Conservation (phyloP, 1,140 invertebrate species). For the Temnothorax nylanderi region DNA sequence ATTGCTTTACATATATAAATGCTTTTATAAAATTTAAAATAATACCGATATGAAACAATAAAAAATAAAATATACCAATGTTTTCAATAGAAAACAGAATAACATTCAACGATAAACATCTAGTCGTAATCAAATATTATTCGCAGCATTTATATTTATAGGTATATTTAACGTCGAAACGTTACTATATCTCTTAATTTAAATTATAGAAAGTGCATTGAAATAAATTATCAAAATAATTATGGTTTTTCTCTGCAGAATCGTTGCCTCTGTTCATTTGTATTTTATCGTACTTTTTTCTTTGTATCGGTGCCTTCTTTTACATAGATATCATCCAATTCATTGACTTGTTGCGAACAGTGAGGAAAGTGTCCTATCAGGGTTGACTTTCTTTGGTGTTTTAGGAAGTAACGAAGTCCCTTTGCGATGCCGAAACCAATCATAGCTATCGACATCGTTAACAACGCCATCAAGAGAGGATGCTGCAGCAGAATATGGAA, state of each 20-base stretch:
- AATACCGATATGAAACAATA: background rate
- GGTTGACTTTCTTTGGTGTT: slow-evolving; percentile 84
- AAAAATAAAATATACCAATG: background rate
- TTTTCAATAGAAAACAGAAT: background rate
- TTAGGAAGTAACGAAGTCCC: slow-evolving; percentile 86
- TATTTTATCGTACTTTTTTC: slow-evolving; percentile 88
- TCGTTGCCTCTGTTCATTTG: slow-evolving; percentile 87
- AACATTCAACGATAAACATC: background rate
- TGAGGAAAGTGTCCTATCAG: background rate
- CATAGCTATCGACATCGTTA: slow-evolving; percentile 87
- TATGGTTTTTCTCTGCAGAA: slow-evolving; percentile 89
- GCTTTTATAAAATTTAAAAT: slow-evolving; percentile 14
- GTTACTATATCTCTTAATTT: background rate
- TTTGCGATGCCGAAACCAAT: slow-evolving; percentile 87
- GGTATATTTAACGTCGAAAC: too few relatives aligned
- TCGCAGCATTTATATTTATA: background rate
- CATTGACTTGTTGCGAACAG: slow-evolving; percentile 85
- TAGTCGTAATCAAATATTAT: background rate
- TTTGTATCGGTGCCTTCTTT: slow-evolving; percentile 78
- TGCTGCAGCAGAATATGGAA: slow-evolving; percentile 82
- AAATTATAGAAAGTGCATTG: background rate
- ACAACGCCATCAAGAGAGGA: slow-evolving; percentile 87
- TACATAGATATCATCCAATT: slow-evolving; percentile 74
- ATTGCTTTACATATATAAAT: background rate
- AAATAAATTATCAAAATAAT: slow-evolving; percentile 53